Evolutionary conservation across 2,888 invertebrate species (phyloP), one percentile per base, ranked within the genome.

Genomic region (Malthinus flaveolus): DNA sequence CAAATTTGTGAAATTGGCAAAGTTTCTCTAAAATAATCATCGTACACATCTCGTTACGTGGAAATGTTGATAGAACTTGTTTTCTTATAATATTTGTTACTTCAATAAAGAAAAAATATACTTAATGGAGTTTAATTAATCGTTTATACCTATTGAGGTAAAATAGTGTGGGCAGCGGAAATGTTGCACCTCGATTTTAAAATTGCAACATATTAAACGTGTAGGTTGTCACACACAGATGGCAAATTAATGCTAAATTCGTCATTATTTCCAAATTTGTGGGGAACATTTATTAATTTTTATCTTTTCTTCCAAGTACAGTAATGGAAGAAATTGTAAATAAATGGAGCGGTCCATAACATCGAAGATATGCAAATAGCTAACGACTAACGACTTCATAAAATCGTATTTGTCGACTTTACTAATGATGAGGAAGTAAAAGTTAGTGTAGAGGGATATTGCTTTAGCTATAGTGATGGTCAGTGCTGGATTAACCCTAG

Each of bases 81-180:
- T 50, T 46, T 36, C 13, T 34, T 11, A 13, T 42, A 50, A 42
- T 50, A 42, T 32, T 13, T 23, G 10, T 34, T 12, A 37, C 32
- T 33, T 54, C 35, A 42, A 46, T 11, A 11, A 32, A 15, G 39
- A 44, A 49, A 55, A 55, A 49, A 42, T 15, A 1, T 49, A 44
- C 36, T 48, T 55, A 39, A 49, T 49, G 10, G 23, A 45, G 31
- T 50, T 23, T 51, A 50, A 56, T 51, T 56, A 51, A 36, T 34
- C 51, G 50, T 33, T 56, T 56, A 48, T 32, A 23, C 39, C 23
- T 42, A 49, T 49, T 36, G 52, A 51, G 49, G 47, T 54, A 61
- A 59, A 52, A 49, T 33, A 33, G 54, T 59, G 68, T 68, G 61
- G 68, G 68, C 65, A 64, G 65, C 66, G 68, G 68, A 68, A 67